These are phyloP conservation scores for Ephydatia muelleri DNA, from an alignment of 37 sponge, comb jelly and placozoan genomes.

Conservation along the genomic window DNA sequence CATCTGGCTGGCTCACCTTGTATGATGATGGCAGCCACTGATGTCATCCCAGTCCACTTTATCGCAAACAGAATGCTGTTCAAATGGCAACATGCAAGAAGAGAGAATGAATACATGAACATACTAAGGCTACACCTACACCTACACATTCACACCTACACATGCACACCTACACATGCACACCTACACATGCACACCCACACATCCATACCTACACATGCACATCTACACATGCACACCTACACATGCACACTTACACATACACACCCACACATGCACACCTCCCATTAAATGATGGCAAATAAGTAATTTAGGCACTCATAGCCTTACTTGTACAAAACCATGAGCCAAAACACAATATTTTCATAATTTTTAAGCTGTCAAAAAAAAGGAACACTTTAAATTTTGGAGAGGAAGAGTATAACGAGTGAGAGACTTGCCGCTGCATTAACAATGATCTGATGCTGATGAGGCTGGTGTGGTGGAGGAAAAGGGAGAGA, in stretches of 20 bases:
- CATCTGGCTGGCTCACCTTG: neutral
- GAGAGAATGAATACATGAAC: too few relatives aligned
- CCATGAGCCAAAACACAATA: constrained; percentile 12
- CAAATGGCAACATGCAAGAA: neutral
- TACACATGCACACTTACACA: too few relatives aligned
- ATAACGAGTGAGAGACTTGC: neutral
- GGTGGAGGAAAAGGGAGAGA: too few relatives aligned
- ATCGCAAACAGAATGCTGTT: constrained; percentile 38
- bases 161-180: too few relatives aligned
- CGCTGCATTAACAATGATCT: neutral
- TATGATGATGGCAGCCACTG: constrained; percentile 5
- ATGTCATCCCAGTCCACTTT: constrained; percentile 36
- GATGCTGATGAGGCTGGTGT: neutral
- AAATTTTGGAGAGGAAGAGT: neutral
- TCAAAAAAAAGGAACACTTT: neutral
- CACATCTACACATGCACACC: too few relatives aligned
- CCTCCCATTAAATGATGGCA: too few relatives aligned
- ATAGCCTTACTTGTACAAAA: constrained; percentile 27
- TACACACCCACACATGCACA: too few relatives aligned
- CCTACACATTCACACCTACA: too few relatives aligned
- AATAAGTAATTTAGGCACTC: neutral
- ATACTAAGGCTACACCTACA: too few relatives aligned
- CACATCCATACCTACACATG: too few relatives aligned
- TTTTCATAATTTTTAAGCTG: constrained; percentile 22
- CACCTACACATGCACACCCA: too few relatives aligned